These are phyloP conservation scores for Hystrix brachyura DNA, from an alignment of 2,113 vertebrate species.

Conservation along the genomic window DNA sequence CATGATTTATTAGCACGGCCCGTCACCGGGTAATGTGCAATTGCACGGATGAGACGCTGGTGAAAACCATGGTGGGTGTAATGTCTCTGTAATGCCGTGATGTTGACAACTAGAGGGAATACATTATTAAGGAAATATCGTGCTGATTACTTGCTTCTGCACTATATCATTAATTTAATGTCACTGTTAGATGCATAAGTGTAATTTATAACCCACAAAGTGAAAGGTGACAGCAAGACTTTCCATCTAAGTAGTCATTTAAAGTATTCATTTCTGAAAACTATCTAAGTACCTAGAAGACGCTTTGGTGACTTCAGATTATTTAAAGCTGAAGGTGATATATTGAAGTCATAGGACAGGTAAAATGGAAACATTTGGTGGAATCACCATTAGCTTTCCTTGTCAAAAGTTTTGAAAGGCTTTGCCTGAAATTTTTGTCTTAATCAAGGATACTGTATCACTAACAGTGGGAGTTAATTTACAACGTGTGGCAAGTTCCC, in stretches of 20 bases:
- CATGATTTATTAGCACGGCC: conserved; percentile 72
- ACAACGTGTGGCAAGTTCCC: background rate
- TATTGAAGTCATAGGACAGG: background rate
- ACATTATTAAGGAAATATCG: conserved; percentile 80
- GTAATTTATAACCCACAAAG: conserved; percentile 80
- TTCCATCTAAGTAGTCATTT: conserved; percentile 59
- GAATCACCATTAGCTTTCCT: background rate
- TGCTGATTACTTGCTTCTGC: conserved; percentile 77
- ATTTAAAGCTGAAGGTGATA: conserved; percentile 54
- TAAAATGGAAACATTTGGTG: background rate
- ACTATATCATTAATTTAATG: conserved; percentile 84
- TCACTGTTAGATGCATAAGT: conserved; percentile 69
- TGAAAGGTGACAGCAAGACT: conserved; percentile 68
- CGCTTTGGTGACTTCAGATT: conserved; percentile 34
- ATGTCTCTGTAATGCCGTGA: conserved; percentile 74
- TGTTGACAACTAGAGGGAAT: conserved; percentile 80
- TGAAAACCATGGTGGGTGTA: conserved; percentile 79
- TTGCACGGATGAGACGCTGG: conserved; percentile 73
- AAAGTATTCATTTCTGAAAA: conserved; percentile 76
- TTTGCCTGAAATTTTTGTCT: background rate
- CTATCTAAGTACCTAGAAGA: conserved; percentile 66
- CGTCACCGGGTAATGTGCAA: conserved; percentile 63
- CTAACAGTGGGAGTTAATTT: conserved; percentile 11
- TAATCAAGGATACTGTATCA: background rate
- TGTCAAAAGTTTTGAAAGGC: background rate